phyloP scores from a whole-genome alignment of 2,113 vertebrate species.

The Rhombomys opimus region DNA sequence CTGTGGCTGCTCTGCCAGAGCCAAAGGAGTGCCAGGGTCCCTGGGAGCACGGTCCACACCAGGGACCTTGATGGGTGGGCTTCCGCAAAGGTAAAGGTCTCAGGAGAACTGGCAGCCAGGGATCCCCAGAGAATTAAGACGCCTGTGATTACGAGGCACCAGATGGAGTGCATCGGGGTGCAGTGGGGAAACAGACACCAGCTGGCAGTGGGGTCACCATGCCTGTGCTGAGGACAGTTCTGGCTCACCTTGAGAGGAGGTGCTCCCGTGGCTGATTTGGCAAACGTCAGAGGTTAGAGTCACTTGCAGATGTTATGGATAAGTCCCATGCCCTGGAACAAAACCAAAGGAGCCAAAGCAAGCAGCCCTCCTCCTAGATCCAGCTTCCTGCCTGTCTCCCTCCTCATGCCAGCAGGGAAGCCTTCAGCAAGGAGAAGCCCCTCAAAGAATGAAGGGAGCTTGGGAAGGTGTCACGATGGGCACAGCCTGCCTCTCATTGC shows the following conservation, averaged over 20 bases:
- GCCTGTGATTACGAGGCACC: too few relatives aligned
- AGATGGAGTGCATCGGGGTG: too few relatives aligned
- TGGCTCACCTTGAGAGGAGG: background rate
- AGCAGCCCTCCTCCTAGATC: background rate
- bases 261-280: background rate
- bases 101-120: background rate
- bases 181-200: background rate
- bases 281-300: background rate
- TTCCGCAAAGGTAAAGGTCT: background rate
- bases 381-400: too few relatives aligned
- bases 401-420: background rate
- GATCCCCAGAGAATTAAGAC: background rate
- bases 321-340: background rate
- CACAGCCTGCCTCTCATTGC: background rate
- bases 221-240: background rate
- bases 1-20: background rate
- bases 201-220: background rate
- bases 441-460: background rate
- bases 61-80: rapidly evolving
- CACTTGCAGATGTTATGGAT: rapidly evolving
- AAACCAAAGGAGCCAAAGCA: background rate
- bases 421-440: background rate
- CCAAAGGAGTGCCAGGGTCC: background rate
- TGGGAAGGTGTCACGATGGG: rapidly evolving
- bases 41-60: background rate